Evolutionary conservation across 2,888 invertebrate species (phyloP).

Genomic region (Parapristionchus giblindavisi): DNA sequence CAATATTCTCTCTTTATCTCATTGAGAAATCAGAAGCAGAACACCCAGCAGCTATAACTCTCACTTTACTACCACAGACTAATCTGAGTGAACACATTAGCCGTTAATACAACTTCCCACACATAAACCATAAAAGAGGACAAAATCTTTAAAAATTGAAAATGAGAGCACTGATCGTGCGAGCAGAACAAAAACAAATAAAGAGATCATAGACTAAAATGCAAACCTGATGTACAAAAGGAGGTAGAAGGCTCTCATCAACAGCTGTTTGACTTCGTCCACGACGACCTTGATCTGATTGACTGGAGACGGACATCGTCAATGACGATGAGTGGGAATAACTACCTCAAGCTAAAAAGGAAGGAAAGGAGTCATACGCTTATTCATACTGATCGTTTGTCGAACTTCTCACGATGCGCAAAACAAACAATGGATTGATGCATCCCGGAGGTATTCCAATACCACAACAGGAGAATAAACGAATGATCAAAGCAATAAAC

Average conservation of each 20-base stretch:
- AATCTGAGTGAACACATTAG: background rate
- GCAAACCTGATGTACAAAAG: constrained; percentile 32
- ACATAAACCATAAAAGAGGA: background rate
- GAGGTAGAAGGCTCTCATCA: constrained; percentile 30
- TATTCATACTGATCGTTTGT: background rate
- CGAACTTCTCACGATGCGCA: background rate
- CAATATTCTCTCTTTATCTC: constrained; percentile 8
- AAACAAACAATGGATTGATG: too few species aligned
- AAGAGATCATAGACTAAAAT: too few species aligned
- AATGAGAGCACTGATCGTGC: too few species aligned
- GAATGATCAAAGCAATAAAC: too few species aligned
- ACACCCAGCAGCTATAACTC: constrained; percentile 6
- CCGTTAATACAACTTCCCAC: background rate
- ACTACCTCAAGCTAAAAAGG: constrained; percentile 19
- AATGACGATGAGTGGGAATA: constrained; percentile 1
- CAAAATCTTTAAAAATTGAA: too few species aligned
- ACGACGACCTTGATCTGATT: constrained; percentile 18
- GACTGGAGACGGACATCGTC: constrained; percentile 34
- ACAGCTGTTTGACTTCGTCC: constrained; percentile 24
- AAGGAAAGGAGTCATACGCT: background rate
- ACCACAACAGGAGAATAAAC: too few species aligned
- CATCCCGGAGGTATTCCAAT: too few species aligned
- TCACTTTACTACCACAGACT: too few species aligned
- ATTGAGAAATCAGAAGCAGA: background rate
- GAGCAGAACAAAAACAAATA: too few species aligned